Percentiles rank a stretch among this genome's conserved stretches.
phyloP scores from a whole-genome alignment of 2,888 invertebrate species.

The Ferdinandea cuprea region DNA sequence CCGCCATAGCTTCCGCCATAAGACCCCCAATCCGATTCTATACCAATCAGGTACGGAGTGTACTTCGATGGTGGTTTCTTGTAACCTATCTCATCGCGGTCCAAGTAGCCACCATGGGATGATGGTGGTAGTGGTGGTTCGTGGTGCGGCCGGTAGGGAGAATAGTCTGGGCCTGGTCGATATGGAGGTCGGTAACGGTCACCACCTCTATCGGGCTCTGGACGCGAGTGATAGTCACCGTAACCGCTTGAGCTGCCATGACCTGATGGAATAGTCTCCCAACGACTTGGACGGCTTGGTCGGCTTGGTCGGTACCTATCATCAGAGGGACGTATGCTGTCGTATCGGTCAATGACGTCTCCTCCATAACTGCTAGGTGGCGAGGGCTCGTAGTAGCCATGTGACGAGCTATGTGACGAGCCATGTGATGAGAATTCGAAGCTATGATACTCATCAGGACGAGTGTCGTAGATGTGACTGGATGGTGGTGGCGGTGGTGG shows the following conservation, averaged over 20 bases:
- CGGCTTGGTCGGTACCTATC: constrained; percentile 78
- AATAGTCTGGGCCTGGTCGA: constrained; percentile 79
- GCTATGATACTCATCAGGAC: constrained; percentile 79
- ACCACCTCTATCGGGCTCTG: constrained; percentile 77
- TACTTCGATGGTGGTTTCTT: constrained; percentile 81
- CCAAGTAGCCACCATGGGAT: constrained; percentile 79
- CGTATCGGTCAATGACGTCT: constrained; percentile 81
- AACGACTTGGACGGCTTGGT: constrained; percentile 78
- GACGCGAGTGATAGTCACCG: constrained; percentile 78
- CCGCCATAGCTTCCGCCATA: constrained; percentile 86
- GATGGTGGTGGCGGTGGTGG: constrained; percentile 77
- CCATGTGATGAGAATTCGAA: constrained; percentile 81
- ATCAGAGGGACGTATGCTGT: constrained; percentile 77
- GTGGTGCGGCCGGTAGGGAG: constrained; percentile 79
- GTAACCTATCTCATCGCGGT: constrained; percentile 77
- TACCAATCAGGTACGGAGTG: constrained; percentile 85
- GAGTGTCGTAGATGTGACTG: constrained; percentile 78
- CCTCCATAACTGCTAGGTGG: constrained; percentile 80
- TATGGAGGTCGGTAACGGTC: constrained; percentile 80
- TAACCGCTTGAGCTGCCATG: constrained; percentile 81
- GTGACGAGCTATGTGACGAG: constrained; percentile 80
- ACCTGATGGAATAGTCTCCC: constrained; percentile 80
- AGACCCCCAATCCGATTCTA: constrained; percentile 85
- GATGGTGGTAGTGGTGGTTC: constrained; percentile 76
- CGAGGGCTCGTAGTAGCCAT: constrained; percentile 80